These are phyloP conservation scores for Gopherus evgoodei DNA, from an alignment of 2,113 vertebrate genomes.

Conservation along the genomic window DNA sequence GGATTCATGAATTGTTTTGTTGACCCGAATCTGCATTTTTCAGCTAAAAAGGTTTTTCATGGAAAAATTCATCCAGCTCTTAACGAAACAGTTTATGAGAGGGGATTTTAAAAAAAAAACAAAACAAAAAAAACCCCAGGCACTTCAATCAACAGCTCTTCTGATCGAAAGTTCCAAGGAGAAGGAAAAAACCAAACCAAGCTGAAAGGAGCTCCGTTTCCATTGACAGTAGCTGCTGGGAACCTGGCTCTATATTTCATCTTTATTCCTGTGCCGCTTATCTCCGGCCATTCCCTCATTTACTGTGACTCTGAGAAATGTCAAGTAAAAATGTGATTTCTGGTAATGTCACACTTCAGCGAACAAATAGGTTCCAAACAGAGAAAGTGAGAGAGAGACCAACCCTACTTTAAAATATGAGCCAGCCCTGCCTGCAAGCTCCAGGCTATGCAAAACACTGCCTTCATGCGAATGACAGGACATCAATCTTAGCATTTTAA, in stretches of 20 bases:
- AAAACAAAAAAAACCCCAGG: not conserved
- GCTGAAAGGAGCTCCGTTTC: not conserved
- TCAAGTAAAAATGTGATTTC: not conserved
- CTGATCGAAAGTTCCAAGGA: not conserved
- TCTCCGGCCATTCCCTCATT: rapidly evolving
- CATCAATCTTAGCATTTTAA: rapidly evolving
- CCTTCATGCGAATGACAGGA: not conserved
- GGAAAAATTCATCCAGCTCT: no score
- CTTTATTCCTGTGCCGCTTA: not conserved
- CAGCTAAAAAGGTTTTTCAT: no score
- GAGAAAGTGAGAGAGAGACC: not conserved
- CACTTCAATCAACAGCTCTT: not conserved
- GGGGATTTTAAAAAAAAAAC: no score
- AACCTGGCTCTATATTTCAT: not conserved
- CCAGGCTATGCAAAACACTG: rapidly evolving
- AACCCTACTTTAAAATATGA: not conserved
- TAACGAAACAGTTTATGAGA: not conserved
- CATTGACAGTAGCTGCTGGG: rapidly evolving
- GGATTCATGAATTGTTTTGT: no score
- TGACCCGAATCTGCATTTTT: no score
- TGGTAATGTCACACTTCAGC: rapidly evolving
- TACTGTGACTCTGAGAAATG: not conserved
- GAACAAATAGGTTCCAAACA: not conserved
- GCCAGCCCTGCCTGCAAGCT: not conserved
- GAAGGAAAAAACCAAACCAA: not conserved